These are phyloP conservation scores for Hippocampus zosterae DNA, from an alignment of 2,113 vertebrate genomes.

Conservation along the genomic window DNA sequence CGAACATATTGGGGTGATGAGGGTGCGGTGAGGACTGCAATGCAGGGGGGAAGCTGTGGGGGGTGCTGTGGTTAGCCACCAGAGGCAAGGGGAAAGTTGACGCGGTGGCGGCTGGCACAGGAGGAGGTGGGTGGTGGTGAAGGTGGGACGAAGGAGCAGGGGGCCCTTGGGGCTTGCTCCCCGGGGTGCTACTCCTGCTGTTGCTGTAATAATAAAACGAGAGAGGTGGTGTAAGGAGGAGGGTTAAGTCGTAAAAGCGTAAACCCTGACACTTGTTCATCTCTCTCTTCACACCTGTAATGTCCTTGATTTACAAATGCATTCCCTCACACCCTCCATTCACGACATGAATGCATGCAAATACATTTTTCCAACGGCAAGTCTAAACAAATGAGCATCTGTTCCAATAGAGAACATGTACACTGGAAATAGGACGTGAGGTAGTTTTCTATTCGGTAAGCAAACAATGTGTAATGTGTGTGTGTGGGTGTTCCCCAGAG, in stretches of 20 bases:
- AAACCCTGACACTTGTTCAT: slow-evolving; percentile 42
- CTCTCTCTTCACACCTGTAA: slow-evolving; percentile 50
- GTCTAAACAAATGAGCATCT: not conserved
- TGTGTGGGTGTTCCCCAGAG: slow-evolving; percentile 56
- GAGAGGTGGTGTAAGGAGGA: slow-evolving; percentile 12
- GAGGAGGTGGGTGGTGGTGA: slow-evolving; percentile 76
- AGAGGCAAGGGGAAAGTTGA: slow-evolving; percentile 83
- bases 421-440: slow-evolving; percentile 52
- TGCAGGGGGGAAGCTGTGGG: slow-evolving; percentile 86
- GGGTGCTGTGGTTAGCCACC: slow-evolving; percentile 77
- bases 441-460: slow-evolving; percentile 42
- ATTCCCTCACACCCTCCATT: slow-evolving; percentile 49
- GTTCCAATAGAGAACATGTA: slow-evolving; percentile 51
- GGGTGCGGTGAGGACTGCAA: slow-evolving; percentile 86
- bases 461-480: slow-evolving; percentile 52
- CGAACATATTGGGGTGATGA: slow-evolving; percentile 99
- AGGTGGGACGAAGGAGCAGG: slow-evolving; percentile 72
- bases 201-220: slow-evolving; percentile 72
- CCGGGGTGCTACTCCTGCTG: slow-evolving; percentile 94
- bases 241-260: slow-evolving; percentile 35
- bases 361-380: slow-evolving; percentile 38
- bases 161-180: slow-evolving; percentile 81
- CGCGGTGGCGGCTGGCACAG: slow-evolving; percentile 39
- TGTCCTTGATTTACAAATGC: not conserved
- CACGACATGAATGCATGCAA: slow-evolving; percentile 47